Evolutionary conservation across 2,888 invertebrate genomes (phyloP).

Genomic region (Epiblema foenella): DNA sequence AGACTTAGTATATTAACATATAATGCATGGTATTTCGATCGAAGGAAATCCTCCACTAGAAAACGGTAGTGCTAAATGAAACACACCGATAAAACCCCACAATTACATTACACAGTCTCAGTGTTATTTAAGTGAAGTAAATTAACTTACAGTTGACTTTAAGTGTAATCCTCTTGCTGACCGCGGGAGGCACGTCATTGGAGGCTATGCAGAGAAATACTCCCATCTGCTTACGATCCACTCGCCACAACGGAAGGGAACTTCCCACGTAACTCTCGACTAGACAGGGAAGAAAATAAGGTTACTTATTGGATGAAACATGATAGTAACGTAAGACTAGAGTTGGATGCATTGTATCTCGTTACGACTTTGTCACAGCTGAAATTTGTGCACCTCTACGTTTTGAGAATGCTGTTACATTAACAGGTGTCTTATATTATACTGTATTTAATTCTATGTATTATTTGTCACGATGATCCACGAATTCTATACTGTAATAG

Average conservation of each 20-base stretch:
- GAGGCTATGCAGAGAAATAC: conserved; percentile 96
- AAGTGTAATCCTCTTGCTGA: conserved; percentile 94
- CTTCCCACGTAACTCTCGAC: conserved; percentile 51
- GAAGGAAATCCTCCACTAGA: not conserved
- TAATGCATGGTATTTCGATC: too few relatives aligned
- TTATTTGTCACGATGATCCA: not conserved
- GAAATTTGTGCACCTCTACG: not conserved
- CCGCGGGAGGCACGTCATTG: conserved; percentile 96
- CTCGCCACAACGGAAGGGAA: conserved; percentile 80
- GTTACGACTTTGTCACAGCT: not conserved
- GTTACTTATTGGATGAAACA: not conserved
- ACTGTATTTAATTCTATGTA: not conserved
- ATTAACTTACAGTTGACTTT: conserved; percentile 94
- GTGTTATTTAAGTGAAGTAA: conserved; percentile 27
- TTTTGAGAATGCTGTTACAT: not conserved
- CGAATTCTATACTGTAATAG: not conserved
- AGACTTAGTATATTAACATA: not conserved
- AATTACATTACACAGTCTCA: conserved; percentile 15
- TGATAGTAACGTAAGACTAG: not conserved
- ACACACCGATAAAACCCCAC: conserved; percentile 2
- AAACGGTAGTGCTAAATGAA: not conserved
- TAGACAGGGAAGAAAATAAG: conserved; percentile 45
- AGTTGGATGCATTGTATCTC: not conserved
- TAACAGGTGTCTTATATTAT: not conserved
- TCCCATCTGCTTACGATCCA: conserved; percentile 93